Conservation (phyloP, 2,113 vertebrate genomes). For the Eurypyga helias region DNA sequence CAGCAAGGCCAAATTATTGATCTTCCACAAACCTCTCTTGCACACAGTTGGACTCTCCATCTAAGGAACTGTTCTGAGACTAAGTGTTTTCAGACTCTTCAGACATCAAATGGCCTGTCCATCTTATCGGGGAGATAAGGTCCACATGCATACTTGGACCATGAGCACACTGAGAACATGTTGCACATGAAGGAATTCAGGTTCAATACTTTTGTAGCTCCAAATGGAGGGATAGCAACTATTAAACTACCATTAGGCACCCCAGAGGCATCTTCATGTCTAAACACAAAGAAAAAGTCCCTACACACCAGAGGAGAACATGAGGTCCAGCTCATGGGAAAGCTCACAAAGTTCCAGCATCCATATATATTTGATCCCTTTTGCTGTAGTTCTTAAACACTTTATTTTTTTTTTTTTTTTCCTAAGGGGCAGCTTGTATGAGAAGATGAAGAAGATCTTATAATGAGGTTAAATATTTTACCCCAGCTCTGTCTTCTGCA, state of each 20-base stretch:
- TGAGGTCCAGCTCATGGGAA: not conserved
- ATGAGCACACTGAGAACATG: not conserved
- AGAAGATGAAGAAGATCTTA: not conserved
- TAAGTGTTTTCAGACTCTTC: not conserved
- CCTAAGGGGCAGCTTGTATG: rapidly evolving
- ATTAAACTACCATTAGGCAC: not conserved
- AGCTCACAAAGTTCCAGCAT: not conserved
- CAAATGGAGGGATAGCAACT: not conserved
- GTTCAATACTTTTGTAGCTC: not conserved
- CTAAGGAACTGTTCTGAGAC: not conserved
- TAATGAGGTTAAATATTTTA: not conserved
- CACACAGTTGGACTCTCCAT: not conserved
- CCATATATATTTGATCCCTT: not conserved
- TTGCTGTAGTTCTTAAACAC: not conserved
- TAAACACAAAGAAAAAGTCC: not conserved
- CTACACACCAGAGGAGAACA: not conserved
- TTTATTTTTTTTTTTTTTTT: no score
- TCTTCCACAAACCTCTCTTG: not conserved
- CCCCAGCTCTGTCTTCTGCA: not conserved
- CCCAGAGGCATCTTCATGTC: not conserved
- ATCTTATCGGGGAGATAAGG: not conserved
- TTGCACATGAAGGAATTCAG: not conserved
- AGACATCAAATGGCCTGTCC: not conserved
- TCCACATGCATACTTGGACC: not conserved
- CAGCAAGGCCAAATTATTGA: not conserved